Evolutionary conservation across 2,888 invertebrate species (phyloP).

Genomic region (Mythimna impura): DNA sequence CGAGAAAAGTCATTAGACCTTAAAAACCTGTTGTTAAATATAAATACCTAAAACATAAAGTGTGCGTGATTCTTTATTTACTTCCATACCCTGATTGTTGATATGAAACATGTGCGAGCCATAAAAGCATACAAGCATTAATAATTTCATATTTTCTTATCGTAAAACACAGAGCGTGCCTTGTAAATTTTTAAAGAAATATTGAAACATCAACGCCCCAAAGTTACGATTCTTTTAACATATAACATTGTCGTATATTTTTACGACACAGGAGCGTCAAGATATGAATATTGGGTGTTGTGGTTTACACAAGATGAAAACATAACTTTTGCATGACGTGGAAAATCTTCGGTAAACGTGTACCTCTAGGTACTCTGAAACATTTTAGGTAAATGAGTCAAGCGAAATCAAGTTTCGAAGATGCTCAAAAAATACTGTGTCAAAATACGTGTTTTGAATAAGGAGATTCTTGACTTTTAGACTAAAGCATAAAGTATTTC

Average conservation of each 20-base stretch:
- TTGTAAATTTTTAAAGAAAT: conserved; percentile 63
- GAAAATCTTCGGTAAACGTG: conserved; percentile 35
- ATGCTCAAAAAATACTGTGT: not conserved
- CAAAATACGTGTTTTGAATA: not conserved
- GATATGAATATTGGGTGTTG: conserved; percentile 71
- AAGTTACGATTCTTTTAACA: conserved; percentile 71
- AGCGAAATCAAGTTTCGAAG: conserved; percentile 25
- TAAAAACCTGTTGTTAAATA: not conserved
- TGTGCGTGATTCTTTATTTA: conserved; percentile 17
- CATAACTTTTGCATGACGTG: conserved; percentile 61
- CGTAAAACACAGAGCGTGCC: conserved; percentile 51
- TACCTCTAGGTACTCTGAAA: conserved; percentile 20
- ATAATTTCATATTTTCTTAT: conserved; percentile 54
- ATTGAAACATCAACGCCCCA: conserved; percentile 69
- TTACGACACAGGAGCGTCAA: conserved; percentile 70
- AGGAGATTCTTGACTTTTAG: not conserved
- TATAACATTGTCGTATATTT: conserved; percentile 73
- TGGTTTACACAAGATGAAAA: conserved; percentile 71
- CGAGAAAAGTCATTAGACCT: too few species aligned
- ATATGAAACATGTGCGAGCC: conserved; percentile 31
- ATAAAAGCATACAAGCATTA: conserved; percentile 44
- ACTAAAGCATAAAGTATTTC: not conserved
- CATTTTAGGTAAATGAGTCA: conserved; percentile 42
- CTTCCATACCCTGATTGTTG: conserved; percentile 34
- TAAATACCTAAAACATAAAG: not conserved